Conservation (phyloP, 2,113 vertebrate genomes). For the Machaerirhynchus nigripectus region DNA sequence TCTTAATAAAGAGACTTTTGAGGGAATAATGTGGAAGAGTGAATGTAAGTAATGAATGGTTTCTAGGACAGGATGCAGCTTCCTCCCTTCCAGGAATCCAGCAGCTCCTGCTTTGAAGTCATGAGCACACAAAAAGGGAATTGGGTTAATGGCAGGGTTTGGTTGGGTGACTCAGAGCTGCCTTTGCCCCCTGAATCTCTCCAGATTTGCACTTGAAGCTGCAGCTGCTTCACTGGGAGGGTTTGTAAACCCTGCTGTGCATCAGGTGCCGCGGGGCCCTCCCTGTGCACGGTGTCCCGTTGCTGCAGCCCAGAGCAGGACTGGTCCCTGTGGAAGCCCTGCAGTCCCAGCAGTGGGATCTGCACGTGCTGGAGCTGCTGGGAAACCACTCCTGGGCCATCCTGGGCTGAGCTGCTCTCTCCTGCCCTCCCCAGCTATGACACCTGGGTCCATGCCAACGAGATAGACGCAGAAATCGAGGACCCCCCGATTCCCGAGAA, state of each 20-base stretch:
- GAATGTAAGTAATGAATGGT: background rate
- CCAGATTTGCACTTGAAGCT: background rate
- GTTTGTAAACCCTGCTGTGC: background rate
- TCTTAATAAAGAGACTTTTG: background rate
- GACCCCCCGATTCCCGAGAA: conserved; percentile 89
- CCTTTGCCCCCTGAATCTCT: too few relatives aligned
- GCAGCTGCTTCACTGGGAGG: background rate
- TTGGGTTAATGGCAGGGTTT: background rate
- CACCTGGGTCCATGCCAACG: conserved; percentile 89
- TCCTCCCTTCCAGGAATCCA: background rate
- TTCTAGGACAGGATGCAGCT: background rate
- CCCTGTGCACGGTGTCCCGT: fast-evolving
- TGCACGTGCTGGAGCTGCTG: background rate
- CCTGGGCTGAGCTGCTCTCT: background rate
- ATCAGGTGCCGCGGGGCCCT: fast-evolving
- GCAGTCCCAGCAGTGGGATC: background rate
- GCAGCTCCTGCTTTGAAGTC: background rate
- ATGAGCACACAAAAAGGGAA: background rate
- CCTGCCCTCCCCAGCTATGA: conserved; percentile 82
- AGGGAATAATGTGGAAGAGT: background rate
- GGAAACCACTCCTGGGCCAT: background rate
- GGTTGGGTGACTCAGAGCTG: background rate
- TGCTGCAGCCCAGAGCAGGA: background rate
- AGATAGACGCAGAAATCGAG: conserved; percentile 91
- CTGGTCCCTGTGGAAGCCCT: fast-evolving